Percentiles rank a stretch among this genome's conserved stretches.
These are phyloP conservation scores for Montipora capricornis DNA, from an alignment of 64 coral and sea anemone species.

Conservation along the genomic window DNA sequence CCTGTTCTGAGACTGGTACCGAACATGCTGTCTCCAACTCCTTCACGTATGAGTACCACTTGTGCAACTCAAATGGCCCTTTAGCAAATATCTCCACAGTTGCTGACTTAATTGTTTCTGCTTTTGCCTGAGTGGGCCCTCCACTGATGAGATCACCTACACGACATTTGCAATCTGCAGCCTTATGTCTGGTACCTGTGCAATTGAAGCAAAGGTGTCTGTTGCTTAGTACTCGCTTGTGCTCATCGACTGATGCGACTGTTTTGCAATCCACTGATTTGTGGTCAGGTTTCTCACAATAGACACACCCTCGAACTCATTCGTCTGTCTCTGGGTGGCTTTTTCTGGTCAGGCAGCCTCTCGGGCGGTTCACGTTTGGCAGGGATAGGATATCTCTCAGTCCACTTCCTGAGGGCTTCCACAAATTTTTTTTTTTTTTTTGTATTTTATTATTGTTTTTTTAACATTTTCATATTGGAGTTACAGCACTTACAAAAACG, in stretches of 20 bases:
- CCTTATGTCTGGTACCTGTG: conserved; percentile 35
- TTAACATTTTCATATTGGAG: too few species aligned
- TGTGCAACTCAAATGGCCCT: conserved; percentile 16
- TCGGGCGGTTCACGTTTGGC: not conserved
- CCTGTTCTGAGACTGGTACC: not conserved
- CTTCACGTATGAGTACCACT: not conserved
- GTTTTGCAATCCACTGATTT: conserved; percentile 61
- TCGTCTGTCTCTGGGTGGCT: not conserved
- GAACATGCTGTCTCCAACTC: not conserved
- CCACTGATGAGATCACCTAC: not conserved
- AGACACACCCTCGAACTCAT: conserved; percentile 13
- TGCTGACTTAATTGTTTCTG: not conserved
- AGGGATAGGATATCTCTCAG: conserved; percentile 50
- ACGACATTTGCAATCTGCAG: conserved; percentile 28
- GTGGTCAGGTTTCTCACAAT: conserved; percentile 62
- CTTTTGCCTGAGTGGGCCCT: not conserved
- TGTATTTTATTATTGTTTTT: too few species aligned
- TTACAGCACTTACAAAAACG: too few species aligned
- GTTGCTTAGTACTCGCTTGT: conserved; percentile 36
- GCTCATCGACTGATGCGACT: conserved; percentile 12
- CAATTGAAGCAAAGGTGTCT: conserved; percentile 46
- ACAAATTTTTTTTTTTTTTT: conserved; percentile 4
- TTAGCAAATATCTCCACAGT: conserved; percentile 23
- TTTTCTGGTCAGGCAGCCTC: not conserved
- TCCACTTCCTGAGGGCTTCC: conserved; percentile 47